Percentiles rank a stretch among this genome's conserved stretches.
Evolutionary conservation across 2,888 invertebrate species (phyloP).

Genomic region (Augochlorella aurata): DNA sequence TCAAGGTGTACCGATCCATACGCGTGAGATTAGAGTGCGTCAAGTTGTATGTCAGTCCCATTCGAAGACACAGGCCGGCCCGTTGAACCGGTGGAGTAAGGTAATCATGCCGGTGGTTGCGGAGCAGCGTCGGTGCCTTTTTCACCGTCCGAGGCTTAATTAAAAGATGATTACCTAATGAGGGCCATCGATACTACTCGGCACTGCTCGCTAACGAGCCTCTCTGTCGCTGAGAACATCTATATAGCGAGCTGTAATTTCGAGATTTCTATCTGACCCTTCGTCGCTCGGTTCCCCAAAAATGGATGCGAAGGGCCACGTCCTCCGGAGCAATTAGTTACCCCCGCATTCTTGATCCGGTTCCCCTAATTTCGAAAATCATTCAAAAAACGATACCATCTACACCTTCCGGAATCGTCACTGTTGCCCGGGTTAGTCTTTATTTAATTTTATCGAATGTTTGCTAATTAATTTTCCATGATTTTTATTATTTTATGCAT

Average conservation of each 20-base stretch:
- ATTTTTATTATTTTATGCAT: too few relatives aligned
- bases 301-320: conserved; percentile 16
- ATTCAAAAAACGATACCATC: conserved; percentile 12
- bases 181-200: conserved; percentile 68
- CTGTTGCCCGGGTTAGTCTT: too few relatives aligned
- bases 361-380: conserved; percentile 38
- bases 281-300: conserved; percentile 17
- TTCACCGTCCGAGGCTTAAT: conserved; percentile 59
- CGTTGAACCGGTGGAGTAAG: conserved; percentile 66
- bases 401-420: too few relatives aligned
- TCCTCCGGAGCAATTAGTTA: conserved; percentile 44
- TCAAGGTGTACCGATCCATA: conserved; percentile 25
- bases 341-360: conserved; percentile 28
- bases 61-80: conserved; percentile 43
- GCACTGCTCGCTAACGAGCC: conserved; percentile 57
- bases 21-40: conserved; percentile 42
- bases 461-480: too few relatives aligned
- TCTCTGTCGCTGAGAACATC: conserved; percentile 42
- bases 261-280: conserved; percentile 50
- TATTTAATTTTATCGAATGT: too few relatives aligned
- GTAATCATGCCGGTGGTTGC: conserved; percentile 61
- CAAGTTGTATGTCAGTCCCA: conserved; percentile 37
- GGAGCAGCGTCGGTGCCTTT: conserved; percentile 56
- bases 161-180: conserved; percentile 75
- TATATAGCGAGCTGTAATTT: conserved; percentile 50